Evolutionary conservation across 2,113 vertebrate species (phyloP), one percentile per base, ranked within the genome.

Genomic region (Corapipo altera): DNA sequence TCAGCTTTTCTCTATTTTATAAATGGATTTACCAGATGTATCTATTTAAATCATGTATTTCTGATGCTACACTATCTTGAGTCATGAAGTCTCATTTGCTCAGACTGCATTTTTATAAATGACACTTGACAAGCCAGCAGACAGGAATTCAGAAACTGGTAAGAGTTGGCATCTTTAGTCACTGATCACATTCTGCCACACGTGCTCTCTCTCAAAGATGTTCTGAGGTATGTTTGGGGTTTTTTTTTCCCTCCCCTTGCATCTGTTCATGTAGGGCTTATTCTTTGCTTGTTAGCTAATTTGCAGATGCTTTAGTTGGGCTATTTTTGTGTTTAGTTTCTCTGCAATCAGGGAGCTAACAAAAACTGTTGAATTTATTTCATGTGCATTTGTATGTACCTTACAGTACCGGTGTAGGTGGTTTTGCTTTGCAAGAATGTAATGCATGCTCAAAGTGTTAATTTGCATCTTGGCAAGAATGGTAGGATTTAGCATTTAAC

Each of bases 321-420:
- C 66, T 79, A 44, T 57, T 90, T 69, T 59, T 76, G 19, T 24
- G 20, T 61, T 65, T 70, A 6, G n/a, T 51, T 93, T 87, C 26
- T 82, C 41, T 75, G 49, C 57, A 61, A 3, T 10, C 23, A 5
- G 44, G 11, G 16, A 49, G 20, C 16, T 70, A 46, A n/a, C 51
- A 70, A 58, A 79, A 86, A 0, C 59, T 80, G 30, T 39, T 66
- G 54, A 49, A 76, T 11, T 32, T 39, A 73, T 11, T 32, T 43
- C 20, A 15, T 24, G 17, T 33, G 16, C 39, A 6, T 84, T 73
- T 80, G 46, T 32, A 39, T 1, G 0, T 54, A 3, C 2, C 8
- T 39, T 46, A 9, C 0, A 0, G 15, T 86, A 1, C 4, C 0
- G 0, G 1, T 37, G 16, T 58, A 55, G 46, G 20, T 77, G 43